Evolutionary conservation across 2,797 vertebrate genomes (phyloP), one percentile per base, ranked within the genome.

Genomic region (Crax fasciolata): DNA sequence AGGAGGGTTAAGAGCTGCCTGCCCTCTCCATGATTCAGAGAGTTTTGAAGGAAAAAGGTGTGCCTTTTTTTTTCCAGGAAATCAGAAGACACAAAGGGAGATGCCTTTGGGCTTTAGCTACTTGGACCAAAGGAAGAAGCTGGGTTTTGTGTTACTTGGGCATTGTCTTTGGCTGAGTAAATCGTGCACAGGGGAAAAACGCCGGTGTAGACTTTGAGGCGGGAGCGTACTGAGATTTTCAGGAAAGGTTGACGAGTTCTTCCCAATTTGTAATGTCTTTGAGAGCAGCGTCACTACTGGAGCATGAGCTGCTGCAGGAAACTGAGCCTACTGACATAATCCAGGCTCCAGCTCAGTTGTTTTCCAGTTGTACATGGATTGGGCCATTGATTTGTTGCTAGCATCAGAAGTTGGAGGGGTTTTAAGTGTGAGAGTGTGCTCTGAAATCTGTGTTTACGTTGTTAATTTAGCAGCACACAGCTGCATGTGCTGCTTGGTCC

Each of bases 61-160:
- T 93, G 77, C n/a, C 83, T 44, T 62, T 62, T 48, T 55, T 79
- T 86, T 48, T 55, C 48, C 77, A 91, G 85, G 93, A 95, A 95
- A 86, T 84, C 38, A 27, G 55, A 67, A 91, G 83, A 58, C 49
- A 62, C 24, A 76, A 84, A 90, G 79, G 51, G 70, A 88, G 58
- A 61, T 72, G 70, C 21, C 57, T 86, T 87, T 76, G 41, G 49
- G 35, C 12, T 46, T 80, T 59, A 46, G 30, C 54, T 58, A 3
- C 54, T 86, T 83, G 2, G 2, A 32, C 43, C 24, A 6, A 51
- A 52, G 83, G 54, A 94, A 86, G 30, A 88, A 90, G 51, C 49
- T 51, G 30, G 49, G 13, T 12, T 84, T 84, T 74, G 9, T 67
- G 39, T 88, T 79, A 25, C 39, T 71, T 58, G 63, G 63, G n/a